These are phyloP conservation scores for Crotalus horridus DNA, from an alignment of 2,113 vertebrate genomes.

Conservation along the genomic window DNA sequence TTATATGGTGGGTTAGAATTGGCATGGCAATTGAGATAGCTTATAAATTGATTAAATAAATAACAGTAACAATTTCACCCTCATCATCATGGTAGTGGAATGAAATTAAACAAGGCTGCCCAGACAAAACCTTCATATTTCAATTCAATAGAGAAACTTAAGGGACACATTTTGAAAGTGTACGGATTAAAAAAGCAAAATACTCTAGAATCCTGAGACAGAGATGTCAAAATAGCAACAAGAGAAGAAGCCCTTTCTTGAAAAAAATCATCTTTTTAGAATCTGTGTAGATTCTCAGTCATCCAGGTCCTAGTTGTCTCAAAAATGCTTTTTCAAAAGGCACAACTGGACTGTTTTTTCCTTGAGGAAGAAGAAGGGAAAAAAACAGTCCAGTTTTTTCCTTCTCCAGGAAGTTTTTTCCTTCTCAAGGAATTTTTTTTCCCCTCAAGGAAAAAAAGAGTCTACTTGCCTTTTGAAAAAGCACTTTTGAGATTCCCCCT, in stretches of 20 bases:
- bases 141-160: not conserved
- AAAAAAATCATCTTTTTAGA: not conserved
- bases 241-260: not conserved
- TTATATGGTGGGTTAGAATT: not conserved
- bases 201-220: not conserved
- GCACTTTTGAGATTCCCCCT: not conserved
- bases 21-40: not conserved
- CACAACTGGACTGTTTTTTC: not conserved
- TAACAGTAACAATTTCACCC: not conserved
- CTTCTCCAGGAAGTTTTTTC: not conserved
- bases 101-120: not conserved
- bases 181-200: not conserved
- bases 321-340: not conserved
- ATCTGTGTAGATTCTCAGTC: not conserved
- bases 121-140: not conserved
- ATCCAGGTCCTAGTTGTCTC: not conserved
- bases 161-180: not conserved
- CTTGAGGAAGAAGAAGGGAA: not conserved
- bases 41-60: not conserved
- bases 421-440: too few relatives aligned
- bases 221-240: not conserved
- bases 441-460: not conserved
- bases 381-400: not conserved
- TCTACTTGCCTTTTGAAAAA: not conserved
- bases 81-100: not conserved